A percentile compares a stretch with the other conserved stretches of the same genome.
phyloP scores from a whole-genome alignment of 2,797 vertebrate species.

The Falco novaeseelandiae region DNA sequence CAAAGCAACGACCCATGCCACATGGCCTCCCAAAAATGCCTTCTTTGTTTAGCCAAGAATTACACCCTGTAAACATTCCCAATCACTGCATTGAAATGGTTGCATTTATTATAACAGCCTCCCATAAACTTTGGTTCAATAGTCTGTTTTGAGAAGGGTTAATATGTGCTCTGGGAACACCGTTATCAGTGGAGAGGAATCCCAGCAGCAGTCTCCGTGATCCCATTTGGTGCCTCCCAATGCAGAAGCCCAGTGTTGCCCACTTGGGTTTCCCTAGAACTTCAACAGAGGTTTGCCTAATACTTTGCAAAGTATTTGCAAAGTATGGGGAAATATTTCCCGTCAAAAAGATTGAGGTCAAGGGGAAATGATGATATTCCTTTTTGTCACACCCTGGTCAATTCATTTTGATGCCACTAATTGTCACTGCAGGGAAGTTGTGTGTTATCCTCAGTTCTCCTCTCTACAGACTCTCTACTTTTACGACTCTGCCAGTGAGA shows the following conservation, averaged over 20 bases:
- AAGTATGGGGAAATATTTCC: background rate
- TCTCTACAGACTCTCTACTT: background rate
- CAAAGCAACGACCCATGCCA: background rate
- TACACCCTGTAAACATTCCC: background rate
- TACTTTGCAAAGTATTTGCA: background rate
- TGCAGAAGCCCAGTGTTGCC: background rate
- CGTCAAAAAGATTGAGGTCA: background rate
- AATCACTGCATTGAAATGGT: background rate
- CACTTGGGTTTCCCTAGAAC: background rate
- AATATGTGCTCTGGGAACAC: background rate
- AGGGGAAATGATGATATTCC: background rate
- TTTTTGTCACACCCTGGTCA: background rate
- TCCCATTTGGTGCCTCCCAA: background rate
- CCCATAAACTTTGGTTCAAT: background rate
- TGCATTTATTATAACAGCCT: background rate
- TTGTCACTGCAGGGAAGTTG: background rate
- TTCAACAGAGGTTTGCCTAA: background rate
- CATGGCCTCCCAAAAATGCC: background rate
- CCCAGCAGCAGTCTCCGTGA: background rate
- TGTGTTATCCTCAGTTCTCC: background rate
- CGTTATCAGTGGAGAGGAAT: background rate
- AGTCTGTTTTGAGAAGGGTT: background rate
- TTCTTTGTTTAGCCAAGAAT: constrained; percentile 14
- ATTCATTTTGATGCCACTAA: background rate
- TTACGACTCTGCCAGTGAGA: background rate